A percentile compares a stretch with the other conserved stretches of the same genome.
Evolutionary conservation across 2,888 invertebrate genomes (phyloP).

Genomic region (Palloptera scutellata): DNA sequence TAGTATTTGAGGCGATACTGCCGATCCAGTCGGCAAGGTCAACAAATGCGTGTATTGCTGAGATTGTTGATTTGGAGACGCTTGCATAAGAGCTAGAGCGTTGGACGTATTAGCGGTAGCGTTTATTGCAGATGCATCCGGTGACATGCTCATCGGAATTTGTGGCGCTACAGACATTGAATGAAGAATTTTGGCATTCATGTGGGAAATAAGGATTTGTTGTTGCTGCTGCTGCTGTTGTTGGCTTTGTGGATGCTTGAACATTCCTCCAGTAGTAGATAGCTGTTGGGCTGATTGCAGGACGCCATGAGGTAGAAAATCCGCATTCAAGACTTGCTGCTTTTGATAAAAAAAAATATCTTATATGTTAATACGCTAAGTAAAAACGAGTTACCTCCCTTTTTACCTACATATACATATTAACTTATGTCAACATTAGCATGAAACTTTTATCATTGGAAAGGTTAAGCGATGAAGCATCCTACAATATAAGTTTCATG

Average conservation of each 20-base stretch:
- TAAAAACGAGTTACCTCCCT: no score
- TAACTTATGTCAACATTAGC: no score
- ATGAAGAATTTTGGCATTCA: constrained; percentile 52
- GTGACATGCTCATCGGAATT: constrained; percentile 39
- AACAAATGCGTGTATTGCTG: constrained; percentile 48
- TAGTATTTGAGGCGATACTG: constrained; percentile 43
- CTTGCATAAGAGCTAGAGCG: constrained; percentile 53
- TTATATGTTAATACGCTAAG: no score
- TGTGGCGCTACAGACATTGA: constrained; percentile 43
- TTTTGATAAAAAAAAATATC: not conserved
- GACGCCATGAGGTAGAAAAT: constrained; percentile 61
- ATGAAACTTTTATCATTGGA: no score
- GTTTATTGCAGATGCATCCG: constrained; percentile 44
- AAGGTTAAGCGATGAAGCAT: no score
- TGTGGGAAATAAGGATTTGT: constrained; percentile 45
- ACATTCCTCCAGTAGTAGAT: constrained; percentile 38
- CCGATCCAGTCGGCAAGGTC: constrained; percentile 47
- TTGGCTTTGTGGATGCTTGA: constrained; percentile 44
- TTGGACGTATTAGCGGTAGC: constrained; percentile 59
- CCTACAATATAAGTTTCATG: no score
- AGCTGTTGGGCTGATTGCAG: constrained; percentile 39
- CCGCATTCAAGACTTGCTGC: constrained; percentile 48
- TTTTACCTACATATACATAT: no score
- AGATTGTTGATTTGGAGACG: constrained; percentile 42
- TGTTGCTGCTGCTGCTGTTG: constrained; percentile 48